phyloP scores from a whole-genome alignment of 2,113 vertebrate genomes.

The Vombatus ursinus region DNA sequence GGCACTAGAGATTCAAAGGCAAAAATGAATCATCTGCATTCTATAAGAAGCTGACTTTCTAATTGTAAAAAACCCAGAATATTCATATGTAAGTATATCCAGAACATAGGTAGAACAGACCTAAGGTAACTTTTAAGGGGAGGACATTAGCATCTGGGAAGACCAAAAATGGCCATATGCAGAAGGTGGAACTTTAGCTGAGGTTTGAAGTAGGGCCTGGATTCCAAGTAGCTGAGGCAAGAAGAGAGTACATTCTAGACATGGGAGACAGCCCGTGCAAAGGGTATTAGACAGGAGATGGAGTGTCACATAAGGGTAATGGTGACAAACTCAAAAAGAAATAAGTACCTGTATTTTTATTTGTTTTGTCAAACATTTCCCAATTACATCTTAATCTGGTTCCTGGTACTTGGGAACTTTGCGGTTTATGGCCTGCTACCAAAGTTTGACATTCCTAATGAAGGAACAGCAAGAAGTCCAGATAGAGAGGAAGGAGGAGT shows the following conservation, averaged over 20 bases:
- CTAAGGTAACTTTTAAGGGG: neutral
- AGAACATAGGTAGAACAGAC: neutral
- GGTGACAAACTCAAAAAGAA: neutral
- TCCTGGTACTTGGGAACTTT: neutral
- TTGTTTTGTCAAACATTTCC: neutral
- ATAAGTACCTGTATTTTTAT: neutral
- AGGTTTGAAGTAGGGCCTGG: neutral
- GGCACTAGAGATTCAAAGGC: neutral
- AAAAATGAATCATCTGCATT: neutral
- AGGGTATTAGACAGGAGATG: neutral
- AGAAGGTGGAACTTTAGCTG: neutral
- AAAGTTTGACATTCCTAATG: neutral
- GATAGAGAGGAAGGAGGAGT: neutral
- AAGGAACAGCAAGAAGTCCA: neutral
- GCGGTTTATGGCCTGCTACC: neutral
- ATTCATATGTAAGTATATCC: neutral
- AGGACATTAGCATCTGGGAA: neutral
- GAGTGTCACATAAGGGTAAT: neutral
- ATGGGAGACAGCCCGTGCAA: neutral
- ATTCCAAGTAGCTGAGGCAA: neutral
- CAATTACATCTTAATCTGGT: neutral
- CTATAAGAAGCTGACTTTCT: neutral
- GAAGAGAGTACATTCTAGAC: neutral
- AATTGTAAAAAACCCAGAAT: neutral
- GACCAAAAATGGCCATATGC: neutral